Base-by-base conservation (phyloP, 2,113 vertebrate genomes). In the Cnemophilus loriae region DNA sequence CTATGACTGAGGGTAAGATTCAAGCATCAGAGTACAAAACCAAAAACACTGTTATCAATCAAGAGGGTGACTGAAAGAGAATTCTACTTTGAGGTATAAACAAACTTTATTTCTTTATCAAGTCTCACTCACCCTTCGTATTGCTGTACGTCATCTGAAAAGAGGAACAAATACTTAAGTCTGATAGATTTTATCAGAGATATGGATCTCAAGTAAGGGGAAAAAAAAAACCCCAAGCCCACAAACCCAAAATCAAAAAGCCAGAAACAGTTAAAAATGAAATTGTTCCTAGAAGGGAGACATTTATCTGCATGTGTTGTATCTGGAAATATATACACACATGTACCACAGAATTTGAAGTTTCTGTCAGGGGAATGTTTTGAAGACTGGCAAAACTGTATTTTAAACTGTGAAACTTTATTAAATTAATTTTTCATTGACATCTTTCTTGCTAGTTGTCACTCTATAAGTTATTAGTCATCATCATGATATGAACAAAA, bases 141-240 rank as follows among this genome's bases (percentile, higher is more conserved):
- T 33, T 81, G 10, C 16, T 55, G 19, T 19, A 24, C 0, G 0
- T 52, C 20, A 27, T 8, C 17, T 49, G 46, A 53, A 85, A 84
- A 78, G 6, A 63, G 7, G 28, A 91, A 67, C 4, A 74, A 28
- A 41, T 85, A 27, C 41, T 41, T 86, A 22, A 46, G 7, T 68
- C 13, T 17, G n/a, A 32, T 22, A 44, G 24, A 9, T 42, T 85
- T 73, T 50, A 17, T 64, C 17, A 56, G 60, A 77, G 7, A 46
- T 59, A 27, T n/a, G 19, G 2, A 46, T 53, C 7, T 42, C 47
- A 46, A n/a, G 5, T 33, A 64, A 44, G 9, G 19, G 3, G 39
- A 41, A 1, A 73, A 33, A 59, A 35, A 21, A 27, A 27, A 35
- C 0, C 2, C 3, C 17, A 57, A 44, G 57, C 1, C 11, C 7